Evolutionary conservation across 2,797 vertebrate genomes (phyloP).

Genomic region (Falco novaeseelandiae): DNA sequence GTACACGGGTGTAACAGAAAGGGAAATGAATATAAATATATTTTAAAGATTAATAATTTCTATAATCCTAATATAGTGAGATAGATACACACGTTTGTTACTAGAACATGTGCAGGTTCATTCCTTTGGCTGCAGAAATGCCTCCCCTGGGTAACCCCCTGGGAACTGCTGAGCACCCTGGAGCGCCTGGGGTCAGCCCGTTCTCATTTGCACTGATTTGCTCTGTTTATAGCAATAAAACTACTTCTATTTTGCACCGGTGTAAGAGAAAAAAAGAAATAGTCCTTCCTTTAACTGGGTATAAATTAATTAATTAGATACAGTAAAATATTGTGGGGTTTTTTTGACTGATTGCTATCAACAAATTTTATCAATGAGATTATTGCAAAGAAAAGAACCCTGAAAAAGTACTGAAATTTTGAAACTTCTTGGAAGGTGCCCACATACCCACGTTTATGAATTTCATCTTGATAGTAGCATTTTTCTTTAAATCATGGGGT

Average conservation of each 20-base stretch:
- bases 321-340: not conserved
- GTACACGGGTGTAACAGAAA: not conserved
- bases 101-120: fast-evolving
- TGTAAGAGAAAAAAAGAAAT: not conserved
- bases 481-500: not conserved
- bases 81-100: too few species aligned
- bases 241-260: not conserved
- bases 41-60: not conserved
- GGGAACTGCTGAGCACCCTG: fast-evolving
- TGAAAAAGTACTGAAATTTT: not conserved
- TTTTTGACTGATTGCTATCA: not conserved
- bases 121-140: not conserved
- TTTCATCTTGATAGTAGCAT: not conserved
- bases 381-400: not conserved
- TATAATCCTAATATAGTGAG: not conserved
- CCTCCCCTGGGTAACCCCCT: fast-evolving
- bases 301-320: not conserved
- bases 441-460: not conserved
- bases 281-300: not conserved
- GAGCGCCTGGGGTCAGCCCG: not conserved
- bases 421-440: not conserved
- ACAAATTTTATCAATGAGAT: not conserved
- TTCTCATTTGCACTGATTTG: not conserved
- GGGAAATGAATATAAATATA: not conserved
- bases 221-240: not conserved